These are phyloP conservation scores for Teleogryllus oceanicus DNA, from an alignment of 2,888 invertebrate genomes.

Conservation along the genomic window DNA sequence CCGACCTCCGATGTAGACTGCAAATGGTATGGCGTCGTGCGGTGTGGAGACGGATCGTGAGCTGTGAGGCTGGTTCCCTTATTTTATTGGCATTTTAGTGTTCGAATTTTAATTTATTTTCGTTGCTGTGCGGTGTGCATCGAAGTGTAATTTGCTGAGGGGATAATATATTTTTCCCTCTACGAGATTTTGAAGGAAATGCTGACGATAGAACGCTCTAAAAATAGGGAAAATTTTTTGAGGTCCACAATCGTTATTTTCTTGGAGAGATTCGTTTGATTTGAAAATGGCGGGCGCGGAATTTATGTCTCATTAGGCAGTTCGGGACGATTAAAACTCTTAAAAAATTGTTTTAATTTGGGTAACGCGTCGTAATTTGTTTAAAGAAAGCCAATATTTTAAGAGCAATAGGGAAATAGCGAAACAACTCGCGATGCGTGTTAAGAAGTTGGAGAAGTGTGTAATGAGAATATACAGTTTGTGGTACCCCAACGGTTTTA, in stretches of 20 bases:
- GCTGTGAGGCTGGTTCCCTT: slow-evolving; percentile 33
- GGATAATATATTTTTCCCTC: slow-evolving; percentile 26
- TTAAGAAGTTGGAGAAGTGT: background rate
- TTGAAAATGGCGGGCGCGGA: slow-evolving; percentile 41
- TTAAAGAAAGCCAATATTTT: background rate
- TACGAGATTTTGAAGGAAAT: slow-evolving; percentile 22
- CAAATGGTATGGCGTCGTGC: slow-evolving; percentile 24
- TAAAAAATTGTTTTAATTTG: slow-evolving; percentile 12
- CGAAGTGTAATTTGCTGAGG: background rate
- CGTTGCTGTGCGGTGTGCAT: slow-evolving; percentile 18
- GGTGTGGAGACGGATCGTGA: slow-evolving; percentile 27
- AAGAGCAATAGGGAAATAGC: background rate
- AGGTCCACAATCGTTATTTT: slow-evolving; percentile 33
- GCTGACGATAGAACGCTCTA: slow-evolving; percentile 31
- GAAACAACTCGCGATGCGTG: background rate
- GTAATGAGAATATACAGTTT: too few species aligned
- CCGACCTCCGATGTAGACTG: background rate
- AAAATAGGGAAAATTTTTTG: slow-evolving; percentile 37
- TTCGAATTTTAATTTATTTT: slow-evolving; percentile 18
- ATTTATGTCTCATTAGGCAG: slow-evolving; percentile 28
- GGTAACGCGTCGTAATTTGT: slow-evolving; percentile 18
- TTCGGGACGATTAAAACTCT: too few species aligned
- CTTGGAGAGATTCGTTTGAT: slow-evolving; percentile 29
- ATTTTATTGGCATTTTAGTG: slow-evolving; percentile 24
- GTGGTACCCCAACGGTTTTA: background rate